A percentile compares a stretch with the other conserved stretches of the same genome.
These are phyloP conservation scores for Verasper variegatus DNA, from an alignment of 2,113 vertebrate species.

Conservation along the genomic window DNA sequence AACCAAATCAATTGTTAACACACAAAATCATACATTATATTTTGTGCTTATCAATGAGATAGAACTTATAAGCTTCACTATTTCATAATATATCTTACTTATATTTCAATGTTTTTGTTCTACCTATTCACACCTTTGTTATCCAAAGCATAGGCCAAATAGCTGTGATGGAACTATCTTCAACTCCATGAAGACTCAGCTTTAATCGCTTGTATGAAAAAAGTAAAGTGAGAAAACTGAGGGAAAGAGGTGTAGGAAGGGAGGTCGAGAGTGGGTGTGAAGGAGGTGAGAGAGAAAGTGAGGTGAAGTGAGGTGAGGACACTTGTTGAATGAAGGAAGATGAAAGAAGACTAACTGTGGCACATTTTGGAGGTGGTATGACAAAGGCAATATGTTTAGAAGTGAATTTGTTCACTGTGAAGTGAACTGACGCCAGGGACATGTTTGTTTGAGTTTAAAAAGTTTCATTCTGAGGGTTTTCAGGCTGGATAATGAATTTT, in stretches of 20 bases:
- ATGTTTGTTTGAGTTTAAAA: too few relatives aligned
- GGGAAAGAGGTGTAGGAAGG: neutral
- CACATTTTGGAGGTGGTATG: neutral
- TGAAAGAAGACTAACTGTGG: too few relatives aligned
- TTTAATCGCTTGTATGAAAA: slow-evolving; percentile 4
- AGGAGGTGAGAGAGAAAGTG: neutral
- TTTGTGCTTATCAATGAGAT: neutral
- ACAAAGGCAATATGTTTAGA: too few relatives aligned
- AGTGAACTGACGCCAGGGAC: too few relatives aligned
- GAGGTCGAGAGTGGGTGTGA: neutral
- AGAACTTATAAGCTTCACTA: neutral
- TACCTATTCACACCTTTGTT: too few relatives aligned
- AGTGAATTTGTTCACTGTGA: too few relatives aligned
- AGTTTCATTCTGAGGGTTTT: too few relatives aligned
- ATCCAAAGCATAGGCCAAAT: neutral
- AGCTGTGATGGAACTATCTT: slow-evolving; percentile 8
- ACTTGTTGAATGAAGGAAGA: neutral
- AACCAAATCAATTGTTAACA: too few relatives aligned
- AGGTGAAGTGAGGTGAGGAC: neutral
- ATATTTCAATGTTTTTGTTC: too few relatives aligned
- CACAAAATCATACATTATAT: neutral
- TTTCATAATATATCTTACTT: neutral
- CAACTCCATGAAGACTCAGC: neutral
- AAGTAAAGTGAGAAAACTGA: neutral
- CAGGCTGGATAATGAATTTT: too few relatives aligned